These are phyloP conservation scores for Cyclopterus lumpus DNA, from an alignment of 2,797 vertebrate genomes.

Conservation along the genomic window DNA sequence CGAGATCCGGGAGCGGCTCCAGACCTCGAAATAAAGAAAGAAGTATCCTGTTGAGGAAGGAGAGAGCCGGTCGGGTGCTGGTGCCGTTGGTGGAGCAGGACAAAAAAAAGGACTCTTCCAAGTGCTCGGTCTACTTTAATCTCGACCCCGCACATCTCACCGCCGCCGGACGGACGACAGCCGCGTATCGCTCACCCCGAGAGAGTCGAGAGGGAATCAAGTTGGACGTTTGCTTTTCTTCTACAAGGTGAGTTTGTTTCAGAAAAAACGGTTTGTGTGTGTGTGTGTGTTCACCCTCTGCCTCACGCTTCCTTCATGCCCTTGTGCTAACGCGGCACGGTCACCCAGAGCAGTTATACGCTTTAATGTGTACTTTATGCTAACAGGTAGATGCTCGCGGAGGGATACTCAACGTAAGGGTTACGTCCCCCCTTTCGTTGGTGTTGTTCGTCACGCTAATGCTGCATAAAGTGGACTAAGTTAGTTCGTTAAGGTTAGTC, in stretches of 20 bases:
- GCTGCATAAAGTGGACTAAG: neutral
- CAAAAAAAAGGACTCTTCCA: neutral
- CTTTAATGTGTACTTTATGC: neutral
- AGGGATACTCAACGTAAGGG: neutral
- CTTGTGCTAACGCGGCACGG: neutral
- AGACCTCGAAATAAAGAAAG: neutral
- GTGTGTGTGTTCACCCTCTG: too few species aligned
- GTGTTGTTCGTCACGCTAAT: neutral
- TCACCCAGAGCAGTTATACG: neutral
- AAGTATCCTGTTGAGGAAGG: slow-evolving; percentile 3
- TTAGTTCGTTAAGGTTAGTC: neutral
- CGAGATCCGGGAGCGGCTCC: slow-evolving; percentile 58
- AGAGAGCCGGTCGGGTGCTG: slow-evolving; percentile 5
- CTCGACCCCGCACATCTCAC: neutral
- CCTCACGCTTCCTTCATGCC: slow-evolving; percentile 21
- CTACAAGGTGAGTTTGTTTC: slow-evolving; percentile 40
- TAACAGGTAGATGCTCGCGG: neutral
- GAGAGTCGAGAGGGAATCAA: slow-evolving; percentile 24
- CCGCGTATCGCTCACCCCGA: neutral
- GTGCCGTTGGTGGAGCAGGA: slow-evolving; percentile 1
- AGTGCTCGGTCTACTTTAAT: neutral
- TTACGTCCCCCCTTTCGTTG: neutral
- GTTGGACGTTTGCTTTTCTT: slow-evolving; percentile 20
- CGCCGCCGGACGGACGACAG: slow-evolving; percentile 7
- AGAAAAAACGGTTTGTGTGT: too few species aligned